Base-by-base conservation (phyloP, 2,797 vertebrate genomes). In the Anguilla pacifica region DNA sequence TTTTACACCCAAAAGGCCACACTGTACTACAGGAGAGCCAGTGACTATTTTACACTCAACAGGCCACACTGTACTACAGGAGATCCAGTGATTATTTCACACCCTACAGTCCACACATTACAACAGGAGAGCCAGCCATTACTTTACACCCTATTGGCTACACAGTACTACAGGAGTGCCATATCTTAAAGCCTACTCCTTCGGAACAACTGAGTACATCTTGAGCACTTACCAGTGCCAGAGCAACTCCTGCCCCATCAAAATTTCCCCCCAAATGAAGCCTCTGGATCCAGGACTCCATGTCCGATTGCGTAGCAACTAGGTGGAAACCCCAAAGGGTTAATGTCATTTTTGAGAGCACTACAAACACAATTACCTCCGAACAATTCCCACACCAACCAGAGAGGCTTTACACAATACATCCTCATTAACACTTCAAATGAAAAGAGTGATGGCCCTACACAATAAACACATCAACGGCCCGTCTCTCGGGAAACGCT, bases 221-320 rank as follows among this genome's bases (percentile, higher is more conserved):
- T 2, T 15, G 55, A 57, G 55, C 11, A 57, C 55, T 57, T 57
- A 57, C 55, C 11, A 57, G 55, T 57, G 13, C 55, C 2, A 57
- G 15, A 13, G 55, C 15, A 17, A 19, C 55, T 15, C 55, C 55
- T 15, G 55, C 55, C 55, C 15, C 55, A 15, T 57, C 11, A 57
- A 57, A 57, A 4, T n/a, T 6, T 13, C 3, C 19, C 19, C 19
- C 19, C 61, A n/a, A 64, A 64, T 3, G 25, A 6, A 9, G 25
- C 3, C 19, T 64, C 61, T 22, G 22, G 19, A 64, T 85, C 87
- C 89, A 83, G 84, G 88, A 88, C 85, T 89, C 87, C 85, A 88
- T 88, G 74, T 89, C 86, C 88, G 89, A 91, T 92, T 92, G 87
- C 92, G 39, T 92, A 91, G 92, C 92, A 92, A 92, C 91, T 19